Evolutionary conservation across 2,888 invertebrate species (phyloP).

Genomic region (Caenorhabditis macrosperma): DNA sequence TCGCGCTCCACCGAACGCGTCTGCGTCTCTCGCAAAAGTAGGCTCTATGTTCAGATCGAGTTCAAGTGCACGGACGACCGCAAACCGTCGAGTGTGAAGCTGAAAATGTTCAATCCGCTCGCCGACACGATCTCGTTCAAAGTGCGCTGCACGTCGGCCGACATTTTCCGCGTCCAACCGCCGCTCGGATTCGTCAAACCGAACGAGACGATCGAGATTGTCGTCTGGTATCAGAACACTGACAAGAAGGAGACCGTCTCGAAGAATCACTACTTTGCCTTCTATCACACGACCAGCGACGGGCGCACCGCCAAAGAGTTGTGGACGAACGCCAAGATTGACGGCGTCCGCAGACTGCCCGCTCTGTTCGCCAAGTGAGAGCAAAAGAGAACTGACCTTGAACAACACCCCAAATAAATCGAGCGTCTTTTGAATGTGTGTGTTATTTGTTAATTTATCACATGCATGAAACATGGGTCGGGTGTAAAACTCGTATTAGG

Average conservation of each 20-base stretch:
- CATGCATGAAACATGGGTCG: no score
- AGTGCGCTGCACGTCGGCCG: slow-evolving; percentile 53
- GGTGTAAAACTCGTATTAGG: no score
- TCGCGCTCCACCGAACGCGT: no score
- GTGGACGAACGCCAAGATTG: slow-evolving; percentile 42
- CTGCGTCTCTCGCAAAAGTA: background rate
- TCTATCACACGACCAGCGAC: slow-evolving; percentile 48
- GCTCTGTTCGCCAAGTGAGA: background rate
- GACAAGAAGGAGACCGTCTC: slow-evolving; percentile 6
- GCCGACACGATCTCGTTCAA: slow-evolving; percentile 31
- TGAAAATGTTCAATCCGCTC: slow-evolving; percentile 39
- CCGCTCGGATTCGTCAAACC: slow-evolving; percentile 48
- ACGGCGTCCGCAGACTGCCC: slow-evolving; percentile 23
- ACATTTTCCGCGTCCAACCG: slow-evolving; percentile 59
- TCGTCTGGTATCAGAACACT: slow-evolving; percentile 53
- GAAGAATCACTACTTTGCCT: slow-evolving; percentile 52
- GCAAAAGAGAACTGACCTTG: no score
- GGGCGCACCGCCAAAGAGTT: slow-evolving; percentile 34
- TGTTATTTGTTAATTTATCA: no score
- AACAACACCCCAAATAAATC: no score
- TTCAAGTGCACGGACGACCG: slow-evolving; percentile 50
- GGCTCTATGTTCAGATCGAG: slow-evolving; percentile 13
- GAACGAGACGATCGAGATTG: slow-evolving; percentile 12
- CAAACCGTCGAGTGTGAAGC: slow-evolving; percentile 22
- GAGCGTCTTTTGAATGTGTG: no score